Evolutionary conservation across 2,797 vertebrate genomes (phyloP), one percentile per base, ranked within the genome.

Genomic region (Sitta carolinensis): DNA sequence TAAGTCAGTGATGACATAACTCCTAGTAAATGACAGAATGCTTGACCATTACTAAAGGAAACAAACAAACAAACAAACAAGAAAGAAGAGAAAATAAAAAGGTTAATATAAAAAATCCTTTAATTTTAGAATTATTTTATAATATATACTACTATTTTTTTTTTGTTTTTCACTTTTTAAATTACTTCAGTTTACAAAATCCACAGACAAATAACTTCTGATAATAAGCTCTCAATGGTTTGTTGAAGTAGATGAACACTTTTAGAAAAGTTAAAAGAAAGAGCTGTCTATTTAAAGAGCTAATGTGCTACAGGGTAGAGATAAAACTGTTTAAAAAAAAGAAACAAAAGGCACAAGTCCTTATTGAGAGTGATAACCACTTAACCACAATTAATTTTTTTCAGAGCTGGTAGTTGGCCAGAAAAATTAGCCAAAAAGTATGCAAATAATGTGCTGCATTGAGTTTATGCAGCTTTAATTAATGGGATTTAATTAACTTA

Each of bases 401-500:
- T 81, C 21, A 22, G 45, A 61, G 27, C 20, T 87, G 38, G 9
- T 61, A 72, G 34, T 3, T 83, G 61, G 45, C 54, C 76, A 92
- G 43, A 92, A 92, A 93, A 91, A 68, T 8, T 58, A 75, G 25
- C 21, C 51, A 72, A 93, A 47, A 47, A 54, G 38, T 67, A 70
- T 66, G 47, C 36, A 68, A 91, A 68, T 62, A 72, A 26, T 81
- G 72, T 36, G 40, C 27, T 66, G 26, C 26, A 74, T 50, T 85
- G 26, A 64, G 19, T 82, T 89, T 77, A 68, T 4, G 1, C 27
- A 58, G 25, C 11, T 89, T 80, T 80, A 94, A 91, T 73, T 92
- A 89, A 80, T 64, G 17, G 8, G 70, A 63, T 89, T 74, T 54
- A 87, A 93, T 82, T 91, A 90, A 87, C 84, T 89, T 83, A 47